These are phyloP conservation scores for Trichechus manatus DNA, from an alignment of 2,113 vertebrate species.

Conservation along the genomic window DNA sequence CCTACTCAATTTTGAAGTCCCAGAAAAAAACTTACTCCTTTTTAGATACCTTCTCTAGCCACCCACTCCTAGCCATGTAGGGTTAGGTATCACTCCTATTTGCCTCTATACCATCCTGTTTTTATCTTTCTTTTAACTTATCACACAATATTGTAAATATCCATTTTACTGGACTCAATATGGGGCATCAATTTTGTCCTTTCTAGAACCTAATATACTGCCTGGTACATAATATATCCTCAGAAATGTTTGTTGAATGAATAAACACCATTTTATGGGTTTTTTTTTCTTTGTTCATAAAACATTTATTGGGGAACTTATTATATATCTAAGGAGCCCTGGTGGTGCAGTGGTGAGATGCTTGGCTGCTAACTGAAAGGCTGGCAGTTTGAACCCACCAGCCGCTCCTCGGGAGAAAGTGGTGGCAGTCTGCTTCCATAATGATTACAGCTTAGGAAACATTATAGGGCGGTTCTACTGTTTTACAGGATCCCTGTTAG, in stretches of 20 bases:
- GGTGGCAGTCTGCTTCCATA: no score
- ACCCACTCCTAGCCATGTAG: fast-evolving
- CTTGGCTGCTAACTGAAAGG: no score
- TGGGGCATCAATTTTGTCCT: not conserved
- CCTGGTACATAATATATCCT: no score
- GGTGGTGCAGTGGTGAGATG: no score
- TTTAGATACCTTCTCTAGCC: fast-evolving
- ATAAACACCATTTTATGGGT: not conserved
- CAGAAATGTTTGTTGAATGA: not conserved
- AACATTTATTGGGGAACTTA: not conserved
- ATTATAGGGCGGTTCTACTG: not conserved
- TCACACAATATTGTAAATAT: fast-evolving
- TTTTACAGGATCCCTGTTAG: not conserved
- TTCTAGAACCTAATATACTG: fast-evolving
- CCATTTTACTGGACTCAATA: fast-evolving
- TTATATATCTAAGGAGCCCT: no score
- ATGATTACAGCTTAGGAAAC: not conserved
- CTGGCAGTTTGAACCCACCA: no score
- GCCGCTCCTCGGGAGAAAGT: no score
- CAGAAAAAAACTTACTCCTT: fast-evolving
- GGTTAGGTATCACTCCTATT: fast-evolving
- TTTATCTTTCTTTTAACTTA: not conserved
- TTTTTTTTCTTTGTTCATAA: not conserved
- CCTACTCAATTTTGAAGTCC: not conserved
- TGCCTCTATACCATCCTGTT: not conserved